Percentiles rank a stretch among this genome's conserved stretches.
phyloP scores from a whole-genome alignment of 2,888 invertebrate genomes.

The Sminthurides aquaticus region DNA sequence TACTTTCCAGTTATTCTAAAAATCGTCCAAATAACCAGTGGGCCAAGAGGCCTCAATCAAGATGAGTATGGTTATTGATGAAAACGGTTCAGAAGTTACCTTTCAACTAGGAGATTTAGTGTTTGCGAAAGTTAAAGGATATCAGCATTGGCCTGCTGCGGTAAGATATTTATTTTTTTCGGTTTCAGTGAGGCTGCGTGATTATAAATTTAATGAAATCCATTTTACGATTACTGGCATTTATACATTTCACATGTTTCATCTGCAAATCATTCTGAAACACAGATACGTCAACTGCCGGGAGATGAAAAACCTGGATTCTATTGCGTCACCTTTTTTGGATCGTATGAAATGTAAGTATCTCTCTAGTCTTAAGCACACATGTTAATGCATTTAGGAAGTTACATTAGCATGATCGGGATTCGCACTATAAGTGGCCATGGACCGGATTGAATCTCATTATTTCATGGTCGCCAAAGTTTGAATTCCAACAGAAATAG shows the following conservation, averaged over 20 bases:
- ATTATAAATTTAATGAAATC: background rate
- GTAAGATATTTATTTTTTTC: conserved; percentile 2
- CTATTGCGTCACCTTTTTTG: conserved; percentile 16
- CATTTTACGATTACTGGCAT: background rate
- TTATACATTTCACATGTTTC: too few species aligned
- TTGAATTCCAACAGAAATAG: too few species aligned
- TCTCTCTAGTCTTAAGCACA: background rate
- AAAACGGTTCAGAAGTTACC: background rate
- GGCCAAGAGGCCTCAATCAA: too few species aligned
- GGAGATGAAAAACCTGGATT: too few species aligned
- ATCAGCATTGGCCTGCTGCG: conserved; percentile 17
- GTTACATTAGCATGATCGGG: too few species aligned
- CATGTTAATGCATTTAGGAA: background rate
- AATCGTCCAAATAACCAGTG: too few species aligned
- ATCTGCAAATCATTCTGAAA: too few species aligned
- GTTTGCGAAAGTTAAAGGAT: conserved; percentile 13
- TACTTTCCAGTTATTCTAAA: too few species aligned
- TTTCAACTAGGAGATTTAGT: conserved; percentile 15
- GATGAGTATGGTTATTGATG: background rate
- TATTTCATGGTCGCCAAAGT: too few species aligned
- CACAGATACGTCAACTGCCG: too few species aligned
- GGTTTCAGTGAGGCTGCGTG: background rate
- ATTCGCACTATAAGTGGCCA: too few species aligned
- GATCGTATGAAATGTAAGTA: conserved; percentile 20
- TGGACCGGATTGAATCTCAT: too few species aligned